phyloP scores from a whole-genome alignment of 2,888 invertebrate species.

The Coleophora deauratella region DNA sequence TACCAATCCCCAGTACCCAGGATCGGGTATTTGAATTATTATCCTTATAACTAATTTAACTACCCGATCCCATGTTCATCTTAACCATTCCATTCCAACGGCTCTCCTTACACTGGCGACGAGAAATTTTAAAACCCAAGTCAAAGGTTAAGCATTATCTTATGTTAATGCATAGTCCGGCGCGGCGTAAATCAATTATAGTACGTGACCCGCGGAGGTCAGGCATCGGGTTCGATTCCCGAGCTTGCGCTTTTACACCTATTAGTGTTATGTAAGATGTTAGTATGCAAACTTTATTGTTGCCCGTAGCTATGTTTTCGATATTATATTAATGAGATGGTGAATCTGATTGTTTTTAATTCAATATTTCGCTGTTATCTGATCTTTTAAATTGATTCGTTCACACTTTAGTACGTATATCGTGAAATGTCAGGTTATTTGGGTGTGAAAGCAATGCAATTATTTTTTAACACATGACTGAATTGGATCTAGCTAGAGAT shows the following conservation, averaged over 20 bases:
- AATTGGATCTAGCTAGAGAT: neutral
- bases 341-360: too few relatives aligned
- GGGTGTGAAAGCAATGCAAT: slow-evolving; percentile 2
- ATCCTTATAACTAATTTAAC: too few relatives aligned
- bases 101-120: slow-evolving; percentile 34
- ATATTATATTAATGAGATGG: neutral
- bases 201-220: slow-evolving; percentile 59
- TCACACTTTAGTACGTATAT: slow-evolving; percentile 8
- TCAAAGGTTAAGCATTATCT: slow-evolving; percentile 70
- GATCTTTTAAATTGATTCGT: neutral
- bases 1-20: too few relatives aligned
- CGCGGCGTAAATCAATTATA: slow-evolving; percentile 69
- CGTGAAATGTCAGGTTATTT: too few relatives aligned
- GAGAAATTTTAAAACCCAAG: slow-evolving; percentile 61
- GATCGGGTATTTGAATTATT: too few relatives aligned
- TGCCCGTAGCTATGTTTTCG: slow-evolving; percentile 13
- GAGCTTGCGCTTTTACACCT: slow-evolving; percentile 43
- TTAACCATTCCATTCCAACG: neutral
- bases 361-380: too few relatives aligned
- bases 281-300: slow-evolving; percentile 19
- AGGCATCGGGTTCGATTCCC: slow-evolving; percentile 39
- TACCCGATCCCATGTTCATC: too few relatives aligned
- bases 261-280: slow-evolving; percentile 42
- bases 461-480: slow-evolving; percentile 8
- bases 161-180: slow-evolving; percentile 66